Conservation (phyloP, 2,888 invertebrate genomes). For the Eupelmus urozonus region DNA sequence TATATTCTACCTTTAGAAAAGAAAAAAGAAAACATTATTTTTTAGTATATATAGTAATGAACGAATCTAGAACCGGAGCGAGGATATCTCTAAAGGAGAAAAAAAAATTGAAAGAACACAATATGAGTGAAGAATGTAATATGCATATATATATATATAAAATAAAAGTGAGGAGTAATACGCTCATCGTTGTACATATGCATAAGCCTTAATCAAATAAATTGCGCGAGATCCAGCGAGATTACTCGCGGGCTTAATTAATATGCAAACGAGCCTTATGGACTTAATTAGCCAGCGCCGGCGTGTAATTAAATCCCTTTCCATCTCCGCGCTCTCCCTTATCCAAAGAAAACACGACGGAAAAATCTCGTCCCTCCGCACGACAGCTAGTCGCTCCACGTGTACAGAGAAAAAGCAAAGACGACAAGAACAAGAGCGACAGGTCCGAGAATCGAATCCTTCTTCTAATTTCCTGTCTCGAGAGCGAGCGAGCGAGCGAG, state of each 20-base stretch:
- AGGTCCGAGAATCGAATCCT: constrained; percentile 2
- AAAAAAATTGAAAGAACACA: no score
- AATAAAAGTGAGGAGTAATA: constrained; percentile 33
- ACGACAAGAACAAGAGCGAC: no score
- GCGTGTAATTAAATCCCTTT: background rate
- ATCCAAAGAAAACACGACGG: background rate
- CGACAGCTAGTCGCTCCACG: background rate
- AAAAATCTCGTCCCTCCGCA: background rate
- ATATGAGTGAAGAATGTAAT: no score
- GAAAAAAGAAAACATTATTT: no score
- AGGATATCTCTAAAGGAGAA: no score
- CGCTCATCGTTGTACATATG: constrained; percentile 27
- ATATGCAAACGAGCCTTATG: constrained; percentile 38
- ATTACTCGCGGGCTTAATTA: constrained; percentile 25
- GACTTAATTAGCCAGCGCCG: constrained; percentile 29
- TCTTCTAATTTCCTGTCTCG: no score
- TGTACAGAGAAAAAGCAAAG: background rate
- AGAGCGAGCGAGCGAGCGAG: no score
- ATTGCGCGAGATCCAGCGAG: background rate
- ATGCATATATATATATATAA: constrained; percentile 1
- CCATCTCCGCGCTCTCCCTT: constrained; percentile 18
- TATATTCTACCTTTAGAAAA: no score
- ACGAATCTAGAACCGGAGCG: no score
- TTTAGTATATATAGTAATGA: no score
- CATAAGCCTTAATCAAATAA: constrained; percentile 38